Evolutionary conservation across 2,797 vertebrate genomes (phyloP).

Genomic region (Rhodeus uyekii): DNA sequence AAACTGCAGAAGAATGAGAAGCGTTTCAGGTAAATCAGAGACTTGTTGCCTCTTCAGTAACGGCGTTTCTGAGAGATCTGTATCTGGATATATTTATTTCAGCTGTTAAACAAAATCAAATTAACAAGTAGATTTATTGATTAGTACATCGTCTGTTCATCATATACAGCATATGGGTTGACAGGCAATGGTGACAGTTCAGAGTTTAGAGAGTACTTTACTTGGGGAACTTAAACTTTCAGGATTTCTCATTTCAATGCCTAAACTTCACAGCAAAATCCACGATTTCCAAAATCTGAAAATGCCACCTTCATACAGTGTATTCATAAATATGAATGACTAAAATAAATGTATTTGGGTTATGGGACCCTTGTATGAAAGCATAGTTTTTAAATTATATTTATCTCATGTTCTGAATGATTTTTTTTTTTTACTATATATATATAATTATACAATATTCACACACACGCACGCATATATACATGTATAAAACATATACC

Average conservation of each 20-base stretch:
- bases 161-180: background rate
- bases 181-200: background rate
- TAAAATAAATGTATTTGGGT: background rate
- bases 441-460: too few relatives aligned
- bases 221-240: background rate
- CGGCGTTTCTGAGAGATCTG: background rate
- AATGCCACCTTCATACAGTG: background rate
- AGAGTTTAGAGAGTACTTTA: too few relatives aligned
- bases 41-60: background rate
- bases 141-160: too few relatives aligned
- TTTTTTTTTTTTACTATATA: too few relatives aligned
- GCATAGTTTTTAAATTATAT: background rate
- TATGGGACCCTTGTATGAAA: too few relatives aligned
- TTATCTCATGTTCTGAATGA: background rate
- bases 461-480: too few relatives aligned
- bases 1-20: slow-evolving; percentile 15
- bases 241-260: background rate
- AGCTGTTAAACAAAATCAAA: background rate
- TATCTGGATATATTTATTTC: background rate
- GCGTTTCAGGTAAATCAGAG: background rate
- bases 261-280: background rate
- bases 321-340: background rate
- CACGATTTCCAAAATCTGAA: background rate
- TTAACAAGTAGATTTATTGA: background rate
- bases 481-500: too few relatives aligned